Base-by-base conservation (phyloP, 2,113 vertebrate genomes). In the Xenopus laevis region DNA sequence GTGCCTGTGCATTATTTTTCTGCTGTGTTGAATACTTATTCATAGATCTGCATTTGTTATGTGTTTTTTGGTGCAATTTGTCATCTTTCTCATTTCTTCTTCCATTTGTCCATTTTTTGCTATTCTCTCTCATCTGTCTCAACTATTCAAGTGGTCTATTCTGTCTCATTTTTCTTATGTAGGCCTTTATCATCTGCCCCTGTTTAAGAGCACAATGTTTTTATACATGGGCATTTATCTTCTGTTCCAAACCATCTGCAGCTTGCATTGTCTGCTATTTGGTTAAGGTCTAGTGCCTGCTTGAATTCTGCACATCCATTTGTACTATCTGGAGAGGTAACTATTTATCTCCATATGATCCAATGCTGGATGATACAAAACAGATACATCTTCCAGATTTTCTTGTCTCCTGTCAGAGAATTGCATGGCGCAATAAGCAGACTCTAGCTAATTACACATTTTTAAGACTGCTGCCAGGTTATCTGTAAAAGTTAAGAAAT, bases 1-100 rank as follows among this genome's bases (percentile, higher is more conserved):
- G 13, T 55, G 13, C 16, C 53, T 55, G 53, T 4, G 17, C 53
- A 2, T 40, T 50, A n/a, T 50, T 10, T 4, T 13, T 50, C 4
- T 50, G 30, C 30, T 13, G 17, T 13, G 17, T 65, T 21, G 57
- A 44, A 46, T 20, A 10, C 68, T 13, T 63, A 16, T 30, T 20
- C 17, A 13, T 59, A 64, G 17, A 13, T 57, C 33, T 57, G 20
- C 46, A 57, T 77, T 77, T 23, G 30, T 63, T 70, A 46, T 63
- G 45, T 63, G 10, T 40, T 40, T 40, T 40, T 6, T 40, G 33
- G 23, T 40, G 16, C 23, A 27, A 71, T 71, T 46, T 62, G 46
- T 71, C 52, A 64, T 77, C 65, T 63, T 70, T 67, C 53, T 58
- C 77, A 79, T 80, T 68, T 66, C 79, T 66, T 77, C 53, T 60